Evolutionary conservation across 2,113 vertebrate genomes (phyloP).

Genomic region (Guaruba guarouba): DNA sequence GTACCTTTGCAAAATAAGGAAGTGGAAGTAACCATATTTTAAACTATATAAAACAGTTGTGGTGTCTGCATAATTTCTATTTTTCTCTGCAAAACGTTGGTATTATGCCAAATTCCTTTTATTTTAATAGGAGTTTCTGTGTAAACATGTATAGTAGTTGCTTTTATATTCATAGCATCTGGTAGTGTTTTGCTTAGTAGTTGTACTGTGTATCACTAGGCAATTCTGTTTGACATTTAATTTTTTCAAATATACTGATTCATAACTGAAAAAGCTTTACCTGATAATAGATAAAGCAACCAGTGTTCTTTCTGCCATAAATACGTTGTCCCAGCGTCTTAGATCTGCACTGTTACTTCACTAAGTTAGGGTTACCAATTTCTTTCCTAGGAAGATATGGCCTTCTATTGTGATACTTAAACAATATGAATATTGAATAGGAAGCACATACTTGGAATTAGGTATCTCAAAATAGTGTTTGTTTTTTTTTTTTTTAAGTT

Average conservation of each 20-base stretch:
- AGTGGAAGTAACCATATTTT: neutral
- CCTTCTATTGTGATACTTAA: neutral
- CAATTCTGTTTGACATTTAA: neutral
- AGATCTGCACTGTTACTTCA: neutral
- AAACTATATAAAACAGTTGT: neutral
- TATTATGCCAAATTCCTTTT: neutral
- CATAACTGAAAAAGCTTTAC: neutral
- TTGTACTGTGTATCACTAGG: neutral
- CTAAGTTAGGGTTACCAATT: neutral
- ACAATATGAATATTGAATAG: neutral
- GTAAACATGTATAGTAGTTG: neutral
- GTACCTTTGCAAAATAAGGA: neutral
- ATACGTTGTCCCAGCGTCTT: neutral
- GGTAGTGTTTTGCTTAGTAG: slow-evolving; percentile 8
- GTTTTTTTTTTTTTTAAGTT: neutral
- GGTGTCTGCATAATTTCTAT: neutral
- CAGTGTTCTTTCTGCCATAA: neutral
- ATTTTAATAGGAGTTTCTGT: neutral
- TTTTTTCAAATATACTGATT: neutral
- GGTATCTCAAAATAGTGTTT: neutral
- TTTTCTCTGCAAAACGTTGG: neutral
- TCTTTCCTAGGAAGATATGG: neutral
- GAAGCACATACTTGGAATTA: neutral
- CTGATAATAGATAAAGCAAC: neutral
- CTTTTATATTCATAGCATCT: slow-evolving; percentile 1